Percentiles rank a stretch among this genome's conserved stretches.
Conservation (phyloP, 1,140 invertebrate genomes). For the Bombus affinis region DNA sequence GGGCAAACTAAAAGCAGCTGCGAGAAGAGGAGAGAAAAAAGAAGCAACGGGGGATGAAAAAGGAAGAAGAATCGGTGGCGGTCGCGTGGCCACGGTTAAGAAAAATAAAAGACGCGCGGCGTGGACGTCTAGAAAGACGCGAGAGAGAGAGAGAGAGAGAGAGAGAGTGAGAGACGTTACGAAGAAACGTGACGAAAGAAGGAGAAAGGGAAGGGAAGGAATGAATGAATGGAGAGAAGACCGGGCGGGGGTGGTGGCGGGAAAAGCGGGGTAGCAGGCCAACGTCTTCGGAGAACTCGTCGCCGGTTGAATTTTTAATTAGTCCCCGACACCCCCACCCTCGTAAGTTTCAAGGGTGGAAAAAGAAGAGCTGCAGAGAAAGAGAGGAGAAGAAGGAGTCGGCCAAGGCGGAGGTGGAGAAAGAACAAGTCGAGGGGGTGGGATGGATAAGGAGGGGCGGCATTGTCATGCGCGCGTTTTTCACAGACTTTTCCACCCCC, state of each 20-base stretch:
- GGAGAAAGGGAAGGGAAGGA: conserved; percentile 53
- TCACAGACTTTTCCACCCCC: conserved; percentile 81
- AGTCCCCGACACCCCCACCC: conserved; percentile 74
- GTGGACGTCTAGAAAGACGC: conserved; percentile 38
- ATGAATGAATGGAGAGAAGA: conserved; percentile 51
- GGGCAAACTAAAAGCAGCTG: conserved; percentile 18
- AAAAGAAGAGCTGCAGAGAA: neutral
- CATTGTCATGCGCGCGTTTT: conserved; percentile 83
- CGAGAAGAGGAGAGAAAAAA: neutral
- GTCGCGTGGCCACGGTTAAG: conserved; percentile 57
- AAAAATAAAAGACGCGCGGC: conserved; percentile 58
- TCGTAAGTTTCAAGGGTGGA: neutral
- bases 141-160: neutral
- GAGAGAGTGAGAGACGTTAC: neutral
- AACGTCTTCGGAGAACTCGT: conserved; percentile 74
- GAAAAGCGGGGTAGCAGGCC: conserved; percentile 67
- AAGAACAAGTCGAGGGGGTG: conserved; percentile 46
- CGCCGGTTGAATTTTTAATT: conserved; percentile 81
- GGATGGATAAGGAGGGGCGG: conserved; percentile 70
- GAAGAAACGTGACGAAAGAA: conserved; percentile 35
- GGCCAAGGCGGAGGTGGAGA: conserved; percentile 39
- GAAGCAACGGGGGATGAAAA: conserved; percentile 34
- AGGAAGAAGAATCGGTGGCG: conserved; percentile 54
- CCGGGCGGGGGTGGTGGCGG: conserved; percentile 42
- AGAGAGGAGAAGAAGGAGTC: conserved; percentile 7